Percentiles rank a stretch among this genome's conserved stretches.
Conservation (phyloP, 2,113 vertebrate species). For the Amphiprion ocellaris region DNA sequence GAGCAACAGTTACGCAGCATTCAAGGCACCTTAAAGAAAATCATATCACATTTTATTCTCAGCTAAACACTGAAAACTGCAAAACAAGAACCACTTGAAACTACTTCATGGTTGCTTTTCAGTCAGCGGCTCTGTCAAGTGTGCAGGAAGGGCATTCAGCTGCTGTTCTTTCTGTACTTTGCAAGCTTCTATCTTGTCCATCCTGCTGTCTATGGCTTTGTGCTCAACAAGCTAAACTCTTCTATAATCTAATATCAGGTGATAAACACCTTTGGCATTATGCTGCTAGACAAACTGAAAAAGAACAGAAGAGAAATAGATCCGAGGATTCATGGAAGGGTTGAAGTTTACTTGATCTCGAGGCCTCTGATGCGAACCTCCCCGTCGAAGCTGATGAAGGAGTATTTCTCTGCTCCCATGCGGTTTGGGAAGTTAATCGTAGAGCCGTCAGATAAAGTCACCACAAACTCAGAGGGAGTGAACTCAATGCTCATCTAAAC, state of each 20-base stretch:
- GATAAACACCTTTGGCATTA: neutral
- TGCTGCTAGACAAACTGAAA: neutral
- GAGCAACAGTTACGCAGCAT: constrained; percentile 1
- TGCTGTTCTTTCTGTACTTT: neutral
- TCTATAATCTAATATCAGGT: neutral
- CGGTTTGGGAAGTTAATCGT: constrained; percentile 85
- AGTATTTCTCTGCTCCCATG: constrained; percentile 76
- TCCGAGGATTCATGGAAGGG: neutral
- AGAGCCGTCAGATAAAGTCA: constrained; percentile 78
- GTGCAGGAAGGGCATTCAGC: neutral
- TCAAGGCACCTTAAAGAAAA: constrained; percentile 17
- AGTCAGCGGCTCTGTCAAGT: neutral
- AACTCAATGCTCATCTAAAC: constrained; percentile 77
- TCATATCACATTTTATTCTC: constrained; percentile 8
- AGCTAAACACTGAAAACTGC: neutral
- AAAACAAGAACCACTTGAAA: neutral
- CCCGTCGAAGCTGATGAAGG: constrained; percentile 65
- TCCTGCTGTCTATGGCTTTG: neutral
- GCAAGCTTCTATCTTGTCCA: neutral
- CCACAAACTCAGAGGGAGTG: constrained; percentile 75
- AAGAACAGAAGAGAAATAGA: neutral
- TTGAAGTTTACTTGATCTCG: constrained; percentile 72
- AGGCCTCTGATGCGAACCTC: constrained; percentile 72
- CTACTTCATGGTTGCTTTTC: neutral
- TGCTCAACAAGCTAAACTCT: neutral